A percentile compares a stretch with the other conserved stretches of the same genome.
Conservation (phyloP, 2,888 invertebrate species). For the Acrobasis repandana region DNA sequence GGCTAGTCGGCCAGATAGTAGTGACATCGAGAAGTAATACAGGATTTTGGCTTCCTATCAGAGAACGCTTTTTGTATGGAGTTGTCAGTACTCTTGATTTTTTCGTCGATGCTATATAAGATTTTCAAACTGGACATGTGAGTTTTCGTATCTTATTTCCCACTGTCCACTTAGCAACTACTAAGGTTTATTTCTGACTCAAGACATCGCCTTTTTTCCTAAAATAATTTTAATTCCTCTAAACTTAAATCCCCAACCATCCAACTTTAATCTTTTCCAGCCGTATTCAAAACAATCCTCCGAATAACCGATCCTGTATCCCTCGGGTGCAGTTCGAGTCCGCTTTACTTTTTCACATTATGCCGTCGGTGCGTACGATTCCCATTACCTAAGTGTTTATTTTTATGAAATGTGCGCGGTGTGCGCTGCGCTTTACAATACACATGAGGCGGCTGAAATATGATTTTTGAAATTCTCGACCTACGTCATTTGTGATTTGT, state of each 20-base stretch:
- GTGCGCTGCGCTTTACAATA: conserved; percentile 52
- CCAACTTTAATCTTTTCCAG: conserved; percentile 29
- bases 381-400: conserved; percentile 77
- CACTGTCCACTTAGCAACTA: too few relatives aligned
- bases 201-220: too few relatives aligned
- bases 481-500: conserved; percentile 27
- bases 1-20: too few relatives aligned
- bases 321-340: conserved; percentile 71
- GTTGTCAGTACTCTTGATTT: too few relatives aligned
- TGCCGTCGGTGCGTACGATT: conserved; percentile 55
- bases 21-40: too few relatives aligned
- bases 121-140: too few relatives aligned
- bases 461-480: conserved; percentile 32
- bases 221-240: not conserved
- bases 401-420: conserved; percentile 67
- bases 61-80: too few relatives aligned
- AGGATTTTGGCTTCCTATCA: too few relatives aligned
- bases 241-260: conserved; percentile 1
- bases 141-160: too few relatives aligned
- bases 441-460: conserved; percentile 57
- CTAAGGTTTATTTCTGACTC: too few relatives aligned
- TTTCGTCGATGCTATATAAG: too few relatives aligned
- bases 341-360: conserved; percentile 75
- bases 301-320: conserved; percentile 75
- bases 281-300: conserved; percentile 78